Percentiles rank a stretch among this genome's conserved stretches.
phyloP scores from a whole-genome alignment of 2,888 invertebrate species.

The Creontiades dilutus region DNA sequence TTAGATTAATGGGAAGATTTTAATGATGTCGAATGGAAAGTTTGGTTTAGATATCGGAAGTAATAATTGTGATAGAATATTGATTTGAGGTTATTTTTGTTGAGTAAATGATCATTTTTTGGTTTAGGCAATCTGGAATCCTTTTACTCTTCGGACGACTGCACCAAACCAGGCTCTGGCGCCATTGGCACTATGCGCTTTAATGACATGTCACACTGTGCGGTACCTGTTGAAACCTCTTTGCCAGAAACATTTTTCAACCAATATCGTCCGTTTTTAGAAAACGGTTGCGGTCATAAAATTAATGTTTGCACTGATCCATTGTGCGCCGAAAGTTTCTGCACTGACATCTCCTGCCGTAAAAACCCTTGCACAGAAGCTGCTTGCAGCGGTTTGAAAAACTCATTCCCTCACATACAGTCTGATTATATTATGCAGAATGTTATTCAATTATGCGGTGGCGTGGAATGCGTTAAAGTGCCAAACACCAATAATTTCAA shows the following conservation, averaged over 20 bases:
- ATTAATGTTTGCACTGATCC: conserved; percentile 22
- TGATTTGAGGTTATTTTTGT: no score
- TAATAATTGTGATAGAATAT: no score
- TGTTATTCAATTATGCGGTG: background rate
- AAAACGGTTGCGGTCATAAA: background rate
- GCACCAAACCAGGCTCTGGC: background rate
- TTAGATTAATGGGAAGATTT: no score
- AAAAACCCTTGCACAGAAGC: conserved; percentile 13
- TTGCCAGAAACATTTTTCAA: background rate
- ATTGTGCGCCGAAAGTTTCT: conserved; percentile 40
- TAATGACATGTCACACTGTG: background rate
- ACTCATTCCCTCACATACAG: background rate
- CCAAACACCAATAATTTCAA: background rate
- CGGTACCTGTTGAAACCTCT: background rate
- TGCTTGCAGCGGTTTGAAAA: background rate
- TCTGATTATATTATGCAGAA: background rate
- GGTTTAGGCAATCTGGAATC: conserved; percentile 34
- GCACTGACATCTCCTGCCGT: conserved; percentile 45
- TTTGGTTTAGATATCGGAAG: no score
- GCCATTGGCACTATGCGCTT: background rate
- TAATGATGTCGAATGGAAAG: no score
- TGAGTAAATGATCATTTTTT: background rate
- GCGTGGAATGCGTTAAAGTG: background rate
- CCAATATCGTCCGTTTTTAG: background rate
- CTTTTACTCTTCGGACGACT: background rate